Evolutionary conservation across 2,797 vertebrate species (phyloP), one percentile per base, ranked within the genome.

Genomic region (Peromyscus eremicus): DNA sequence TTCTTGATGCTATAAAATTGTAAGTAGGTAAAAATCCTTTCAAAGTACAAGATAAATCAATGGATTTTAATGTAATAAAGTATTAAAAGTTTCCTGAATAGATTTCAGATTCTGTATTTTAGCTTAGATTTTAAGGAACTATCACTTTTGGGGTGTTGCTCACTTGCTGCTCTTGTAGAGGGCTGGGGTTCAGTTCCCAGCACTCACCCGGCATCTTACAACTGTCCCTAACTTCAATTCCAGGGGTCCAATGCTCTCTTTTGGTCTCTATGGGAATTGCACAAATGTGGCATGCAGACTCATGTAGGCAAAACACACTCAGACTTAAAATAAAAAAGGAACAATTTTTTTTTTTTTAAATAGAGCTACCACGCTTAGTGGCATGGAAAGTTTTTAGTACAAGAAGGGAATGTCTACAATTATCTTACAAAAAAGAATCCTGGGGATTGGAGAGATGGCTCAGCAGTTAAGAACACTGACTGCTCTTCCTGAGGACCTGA

Each of bases 1-100:
- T 92, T 32, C 14, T 94, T 5, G 2, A 88, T 68, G 16, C 19
- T 73, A 89, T 73, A 91, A 81, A 92, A 91, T 89, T 62, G 84
- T 37, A 49, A 88, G n/a, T 82, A 83, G 52, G 49, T 86, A 93
- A 94, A 92, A 40, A 92, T 66, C 52, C 21, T 87, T 93, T 83
- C 19, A 75, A 80, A 96, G 55, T 89, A 4, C 32, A 87, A 92
- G 21, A 88, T 37, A 95, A 76, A 94, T 66, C 60, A 75, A 55
- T 76, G 2, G 9, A 49, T 89, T 96, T 92, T 92, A 55, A 49
- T 71, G 37, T 87, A 87, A 87, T n/a, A 83, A 25, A 66, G 37
- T 70, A 83, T 76, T 34, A 92, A 71, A 77, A 57, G 29, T 70
- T 93, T 83, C 89, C 29, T 80, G 81, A 55, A 89, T 83, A 87